A percentile compares a stretch with the other conserved stretches of the same genome.
These are phyloP conservation scores for Paraescarpia echinospica DNA, from an alignment of 1,140 invertebrate genomes.

Conservation along the genomic window DNA sequence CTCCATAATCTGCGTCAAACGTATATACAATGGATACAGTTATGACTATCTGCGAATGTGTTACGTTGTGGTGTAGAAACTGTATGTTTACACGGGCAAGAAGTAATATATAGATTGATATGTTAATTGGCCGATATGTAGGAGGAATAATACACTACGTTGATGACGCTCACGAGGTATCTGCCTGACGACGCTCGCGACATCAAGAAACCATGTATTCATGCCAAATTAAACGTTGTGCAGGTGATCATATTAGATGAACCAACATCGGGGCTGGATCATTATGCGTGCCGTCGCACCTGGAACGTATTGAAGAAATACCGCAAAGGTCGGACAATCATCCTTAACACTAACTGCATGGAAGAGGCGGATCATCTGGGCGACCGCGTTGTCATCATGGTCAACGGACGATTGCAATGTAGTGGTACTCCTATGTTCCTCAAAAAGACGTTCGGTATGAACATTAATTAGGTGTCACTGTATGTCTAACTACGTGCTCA, in stretches of 20 bases:
- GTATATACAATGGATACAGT: too few species aligned
- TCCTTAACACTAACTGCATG: conserved; percentile 44
- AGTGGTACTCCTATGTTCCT: conserved; percentile 48
- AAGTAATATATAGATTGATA: too few species aligned
- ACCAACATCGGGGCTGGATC: conserved; percentile 63
- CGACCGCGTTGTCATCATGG: conserved; percentile 87
- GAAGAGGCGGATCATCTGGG: conserved; percentile 67
- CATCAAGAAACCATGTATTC: too few species aligned
- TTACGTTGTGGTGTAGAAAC: too few species aligned
- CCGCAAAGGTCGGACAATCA: conserved; percentile 32
- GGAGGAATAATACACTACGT: too few species aligned
- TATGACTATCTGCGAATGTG: too few species aligned
- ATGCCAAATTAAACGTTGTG: not conserved
- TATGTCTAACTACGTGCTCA: not conserved
- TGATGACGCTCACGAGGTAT: conserved; percentile 53
- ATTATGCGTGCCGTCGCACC: conserved; percentile 64
- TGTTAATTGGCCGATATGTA: too few species aligned
- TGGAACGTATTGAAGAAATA: conserved; percentile 62
- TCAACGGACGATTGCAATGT: conserved; percentile 44
- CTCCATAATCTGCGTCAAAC: too few species aligned
- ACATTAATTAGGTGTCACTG: not conserved
- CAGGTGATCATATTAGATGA: conserved; percentile 58
- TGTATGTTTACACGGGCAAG: too few species aligned
- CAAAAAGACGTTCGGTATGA: conserved; percentile 40
- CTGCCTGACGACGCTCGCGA: conserved; percentile 60